Evolutionary conservation across 2,888 invertebrate species (phyloP), one percentile per base, ranked within the genome.

Genomic region (Ecliptopera silaceata): DNA sequence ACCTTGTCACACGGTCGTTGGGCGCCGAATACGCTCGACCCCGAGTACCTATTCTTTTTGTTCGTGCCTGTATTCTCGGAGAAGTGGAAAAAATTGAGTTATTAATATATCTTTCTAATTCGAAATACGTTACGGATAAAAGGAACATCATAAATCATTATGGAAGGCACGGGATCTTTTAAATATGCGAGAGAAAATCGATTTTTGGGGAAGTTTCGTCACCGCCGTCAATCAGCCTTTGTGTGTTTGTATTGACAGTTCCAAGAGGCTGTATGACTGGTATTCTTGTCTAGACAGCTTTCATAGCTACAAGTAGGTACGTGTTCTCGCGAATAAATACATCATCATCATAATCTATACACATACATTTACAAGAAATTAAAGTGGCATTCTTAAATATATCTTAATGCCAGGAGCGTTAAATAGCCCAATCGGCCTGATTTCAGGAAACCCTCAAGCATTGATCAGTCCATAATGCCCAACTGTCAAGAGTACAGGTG

Each of bases 91-190:
- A 91, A 90, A 91, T 90, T 80, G 87, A 90, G 89, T 89, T 89
- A 90, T 90, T 89, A 90, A 89, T 89, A 88, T 89, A 89, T 90
- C 90, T 88, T 87, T 89, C 90, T 90, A 90, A 91, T 90, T 89
- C 83, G 88, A 88, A 91, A 91, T 89, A 89, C 86, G 88, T 88
- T 89, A 82, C 80, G 87, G 81, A 88, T 88, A 89, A 90, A 89
- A 77, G 90, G 83, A 73, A 72, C 74, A 82, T 83, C 88, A 87
- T 91, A 89, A 90, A 90, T 90, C 90, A 90, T 88, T 84, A 76
- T 80, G 74, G 74, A 74, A 68, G 70, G 84, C 79, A 84, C 78
- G 77, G 80, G 82, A 83, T 76, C 69, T 79, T 86, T 85, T 79
- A 81, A 83, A 86, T 84, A 77, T 77, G 78, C 79, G 80, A 82